Evolutionary conservation across 2,797 vertebrate genomes (phyloP).

Genomic region (Alosa sapidissima): DNA sequence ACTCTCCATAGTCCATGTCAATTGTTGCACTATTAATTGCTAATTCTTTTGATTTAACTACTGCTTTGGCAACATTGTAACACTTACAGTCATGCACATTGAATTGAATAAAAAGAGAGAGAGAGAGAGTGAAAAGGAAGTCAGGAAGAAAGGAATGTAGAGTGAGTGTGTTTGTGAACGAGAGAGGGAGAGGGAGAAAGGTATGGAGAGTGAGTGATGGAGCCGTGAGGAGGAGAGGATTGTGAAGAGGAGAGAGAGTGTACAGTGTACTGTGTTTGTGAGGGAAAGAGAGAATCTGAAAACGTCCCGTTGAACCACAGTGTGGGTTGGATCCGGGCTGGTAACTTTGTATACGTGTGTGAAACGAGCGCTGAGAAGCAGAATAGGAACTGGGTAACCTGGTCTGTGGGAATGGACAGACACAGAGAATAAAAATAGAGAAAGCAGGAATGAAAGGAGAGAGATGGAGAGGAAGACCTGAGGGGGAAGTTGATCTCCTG

Average conservation of each 20-base stretch:
- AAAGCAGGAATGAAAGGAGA: neutral
- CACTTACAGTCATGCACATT: no score
- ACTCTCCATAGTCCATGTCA: no score
- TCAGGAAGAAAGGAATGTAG: neutral
- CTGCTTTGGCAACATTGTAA: no score
- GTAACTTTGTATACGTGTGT: neutral
- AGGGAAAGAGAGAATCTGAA: neutral
- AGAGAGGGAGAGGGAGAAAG: neutral
- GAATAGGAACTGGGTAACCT: no score
- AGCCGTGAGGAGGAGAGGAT: neutral
- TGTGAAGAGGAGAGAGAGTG: neutral
- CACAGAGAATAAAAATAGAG: neutral
- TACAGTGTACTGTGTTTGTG: no score
- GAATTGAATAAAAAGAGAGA: neutral
- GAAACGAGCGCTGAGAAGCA: no score
- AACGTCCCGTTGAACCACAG: neutral
- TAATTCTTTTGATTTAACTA: no score
- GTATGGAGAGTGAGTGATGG: neutral
- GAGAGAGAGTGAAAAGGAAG: constrained; percentile 26
- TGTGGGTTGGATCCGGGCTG: neutral
- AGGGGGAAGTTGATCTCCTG: neutral
- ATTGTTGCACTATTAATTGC: no score
- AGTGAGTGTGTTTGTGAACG: neutral
- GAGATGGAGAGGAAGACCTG: neutral
- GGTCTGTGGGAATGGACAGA: neutral